Conservation (phyloP, 2,113 vertebrate genomes). For the Cyanoramphus novaezelandiae region DNA sequence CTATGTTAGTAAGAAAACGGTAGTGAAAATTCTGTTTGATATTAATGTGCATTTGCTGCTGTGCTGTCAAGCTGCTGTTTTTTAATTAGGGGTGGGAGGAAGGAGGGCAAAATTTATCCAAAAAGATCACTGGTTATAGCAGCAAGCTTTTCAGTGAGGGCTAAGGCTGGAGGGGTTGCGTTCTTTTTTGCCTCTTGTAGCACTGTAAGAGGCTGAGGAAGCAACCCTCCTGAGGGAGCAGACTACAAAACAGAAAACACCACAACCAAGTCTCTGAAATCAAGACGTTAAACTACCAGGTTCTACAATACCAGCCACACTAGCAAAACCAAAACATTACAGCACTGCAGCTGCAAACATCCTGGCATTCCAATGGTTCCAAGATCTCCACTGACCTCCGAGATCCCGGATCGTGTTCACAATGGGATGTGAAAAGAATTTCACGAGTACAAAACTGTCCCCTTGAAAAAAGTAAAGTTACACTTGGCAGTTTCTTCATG, state of each 20-base stretch:
- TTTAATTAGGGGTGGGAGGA: constrained; percentile 3
- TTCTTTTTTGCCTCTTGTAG: neutral
- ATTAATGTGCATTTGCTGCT: constrained; percentile 42
- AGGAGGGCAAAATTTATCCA: neutral
- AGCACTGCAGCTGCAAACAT: neutral
- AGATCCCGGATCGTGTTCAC: neutral
- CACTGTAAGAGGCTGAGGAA: neutral
- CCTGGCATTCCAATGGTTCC: neutral
- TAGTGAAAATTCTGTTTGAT: constrained; percentile 59
- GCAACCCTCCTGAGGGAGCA: neutral
- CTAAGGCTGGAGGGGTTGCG: neutral
- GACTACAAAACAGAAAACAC: neutral
- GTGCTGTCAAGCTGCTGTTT: constrained; percentile 3
- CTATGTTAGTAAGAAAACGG: constrained; percentile 3
- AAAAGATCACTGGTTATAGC: neutral
- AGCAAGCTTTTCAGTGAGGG: neutral
- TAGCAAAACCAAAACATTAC: neutral
- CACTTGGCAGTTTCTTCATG: neutral
- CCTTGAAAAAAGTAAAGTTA: neutral
- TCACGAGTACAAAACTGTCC: neutral
- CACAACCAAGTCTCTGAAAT: neutral
- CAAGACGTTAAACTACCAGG: neutral
- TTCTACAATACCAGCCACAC: neutral
- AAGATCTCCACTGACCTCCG: neutral
- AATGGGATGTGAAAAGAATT: neutral